Conservation (phyloP, 2,888 invertebrate species). For the Platycheirus albimanus region DNA sequence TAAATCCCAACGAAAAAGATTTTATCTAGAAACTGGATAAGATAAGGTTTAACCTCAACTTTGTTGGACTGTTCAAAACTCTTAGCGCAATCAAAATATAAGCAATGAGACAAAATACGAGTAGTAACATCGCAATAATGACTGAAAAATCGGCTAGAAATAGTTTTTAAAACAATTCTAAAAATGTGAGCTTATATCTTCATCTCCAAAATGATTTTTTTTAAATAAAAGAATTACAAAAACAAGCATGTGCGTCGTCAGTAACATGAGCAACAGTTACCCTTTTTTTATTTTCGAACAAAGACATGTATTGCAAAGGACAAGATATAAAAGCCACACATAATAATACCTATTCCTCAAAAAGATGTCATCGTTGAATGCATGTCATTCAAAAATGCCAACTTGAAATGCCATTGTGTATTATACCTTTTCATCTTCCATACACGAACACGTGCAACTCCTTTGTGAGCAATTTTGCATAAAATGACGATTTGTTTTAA, state of each 20-base stretch:
- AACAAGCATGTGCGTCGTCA: not conserved
- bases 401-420: slow-evolving; percentile 27
- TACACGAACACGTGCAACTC: slow-evolving; percentile 17
- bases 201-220: too few species aligned
- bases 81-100: too few species aligned
- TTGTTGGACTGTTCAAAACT: too few species aligned
- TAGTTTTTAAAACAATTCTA: too few species aligned
- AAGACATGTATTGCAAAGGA: not conserved
- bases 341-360: not conserved
- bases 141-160: too few species aligned
- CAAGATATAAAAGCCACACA: slow-evolving; percentile 2
- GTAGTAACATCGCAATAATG: too few species aligned
- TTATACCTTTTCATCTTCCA: slow-evolving; percentile 38
- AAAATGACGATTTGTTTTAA: slow-evolving; percentile 53
- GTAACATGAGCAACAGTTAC: slow-evolving; percentile 17
- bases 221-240: too few species aligned
- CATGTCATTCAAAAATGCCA: slow-evolving; percentile 28
- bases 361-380: slow-evolving; percentile 28
- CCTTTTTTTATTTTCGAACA: slow-evolving; percentile 7
- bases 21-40: too few species aligned
- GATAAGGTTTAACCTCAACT: too few species aligned
- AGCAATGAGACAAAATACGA: too few species aligned
- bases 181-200: too few species aligned
- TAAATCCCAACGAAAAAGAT: too few species aligned
- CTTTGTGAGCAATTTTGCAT: slow-evolving; percentile 55